A percentile compares a stretch with the other conserved stretches of the same genome.
Evolutionary conservation across 2,797 vertebrate species (phyloP).

Genomic region (Melanotaenia boesemani): DNA sequence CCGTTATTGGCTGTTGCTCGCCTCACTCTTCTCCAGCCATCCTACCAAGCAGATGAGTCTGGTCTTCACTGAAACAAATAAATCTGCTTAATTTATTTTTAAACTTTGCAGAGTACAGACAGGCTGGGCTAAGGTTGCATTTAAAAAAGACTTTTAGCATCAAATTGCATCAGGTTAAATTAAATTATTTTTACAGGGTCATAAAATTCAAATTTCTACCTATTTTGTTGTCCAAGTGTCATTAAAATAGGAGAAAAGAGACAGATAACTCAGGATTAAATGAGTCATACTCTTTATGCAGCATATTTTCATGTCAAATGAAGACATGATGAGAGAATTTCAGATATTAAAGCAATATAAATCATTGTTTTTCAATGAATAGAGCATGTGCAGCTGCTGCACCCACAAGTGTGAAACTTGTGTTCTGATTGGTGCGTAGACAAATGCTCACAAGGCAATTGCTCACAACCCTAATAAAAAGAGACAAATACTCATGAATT

Average conservation of each 20-base stretch:
- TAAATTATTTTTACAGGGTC: not conserved
- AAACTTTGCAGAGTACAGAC: no score
- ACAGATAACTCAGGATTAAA: not conserved
- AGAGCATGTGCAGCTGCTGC: not conserved
- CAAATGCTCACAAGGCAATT: no score
- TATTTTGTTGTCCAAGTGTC: not conserved
- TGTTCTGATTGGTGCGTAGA: not conserved
- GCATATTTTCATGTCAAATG: no score
- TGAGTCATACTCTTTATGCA: no score
- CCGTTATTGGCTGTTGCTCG: no score
- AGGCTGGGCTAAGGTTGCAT: no score
- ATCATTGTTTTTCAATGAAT: not conserved
- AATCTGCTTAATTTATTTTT: no score
- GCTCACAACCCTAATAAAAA: no score
- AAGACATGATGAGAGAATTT: not conserved
- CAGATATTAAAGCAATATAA: not conserved
- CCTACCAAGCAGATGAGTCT: not conserved
- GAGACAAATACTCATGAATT: no score
- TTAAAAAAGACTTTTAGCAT: not conserved
- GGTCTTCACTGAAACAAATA: not conserved
- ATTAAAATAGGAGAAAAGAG: not conserved
- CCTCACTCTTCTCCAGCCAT: no score
- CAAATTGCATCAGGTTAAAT: not conserved
- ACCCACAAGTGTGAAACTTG: conserved; percentile 8
- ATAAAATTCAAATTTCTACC: not conserved